Base-by-base conservation (phyloP, 2,113 vertebrate species). In the Paramisgurnus dabryanus region DNA sequence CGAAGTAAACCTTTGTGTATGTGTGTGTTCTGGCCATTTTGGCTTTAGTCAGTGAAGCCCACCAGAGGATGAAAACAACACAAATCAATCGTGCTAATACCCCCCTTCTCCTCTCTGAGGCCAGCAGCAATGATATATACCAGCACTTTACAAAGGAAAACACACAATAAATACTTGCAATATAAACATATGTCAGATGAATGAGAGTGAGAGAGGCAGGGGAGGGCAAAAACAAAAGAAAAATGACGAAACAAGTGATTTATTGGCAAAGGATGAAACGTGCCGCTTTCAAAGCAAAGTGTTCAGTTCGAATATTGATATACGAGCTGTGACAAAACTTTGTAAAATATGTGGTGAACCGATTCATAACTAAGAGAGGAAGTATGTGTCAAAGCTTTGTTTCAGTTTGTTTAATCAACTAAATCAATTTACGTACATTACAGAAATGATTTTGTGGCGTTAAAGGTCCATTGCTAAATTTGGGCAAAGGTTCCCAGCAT, bases 81-180 rank as follows among this genome's bases (percentile, higher is more conserved):
- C 80, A 81, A 76, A 76, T 81, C 71, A 68, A 68, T 76, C 55
- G 22, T 50, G 65, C 72, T 76, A 71, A 81, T 68, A 60, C 49
- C 27, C 49, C 17, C 69, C 18, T 5, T 72, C 60, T 64, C 17
- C 13, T 5, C 43, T 43, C 75, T 55, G 39, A 27, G 64, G 53
- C 73, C 53, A 49, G 60, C 69, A 27, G 18, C 17, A 64, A 18
- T 81, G 68, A 74, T 69, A 72, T 84, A 81, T 74, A 67, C 64
- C 55, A 79, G 71, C 81, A 74, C 81, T 79, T 73, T 67, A 83
- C 68, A 61, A 79, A 73, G 53, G 70, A 74, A 81, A 74, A 74
- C 49, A 74, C 68, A 74, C 74, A 58, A 40, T 81, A 72, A 84
- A 68, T 67, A 60, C 76, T 66, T 60, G 43, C 80, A 75, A 78